These are phyloP conservation scores for Alethe castanea DNA, from an alignment of 2,113 vertebrate genomes.

Conservation along the genomic window DNA sequence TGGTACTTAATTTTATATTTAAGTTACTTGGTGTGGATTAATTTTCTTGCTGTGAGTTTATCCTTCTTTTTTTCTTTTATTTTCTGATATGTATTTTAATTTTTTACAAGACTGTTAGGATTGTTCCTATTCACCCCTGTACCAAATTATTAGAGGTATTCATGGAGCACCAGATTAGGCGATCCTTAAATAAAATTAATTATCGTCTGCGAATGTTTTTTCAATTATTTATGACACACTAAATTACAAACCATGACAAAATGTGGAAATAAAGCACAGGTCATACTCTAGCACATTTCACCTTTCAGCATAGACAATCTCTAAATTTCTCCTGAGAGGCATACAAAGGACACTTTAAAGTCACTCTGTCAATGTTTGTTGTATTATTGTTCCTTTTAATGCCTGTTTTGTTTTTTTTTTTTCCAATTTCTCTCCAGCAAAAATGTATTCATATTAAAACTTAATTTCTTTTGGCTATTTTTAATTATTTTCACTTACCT, in stretches of 20 bases:
- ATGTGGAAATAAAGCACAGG: not conserved
- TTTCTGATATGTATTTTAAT: not conserved
- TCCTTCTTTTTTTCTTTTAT: not conserved
- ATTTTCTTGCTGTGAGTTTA: not conserved
- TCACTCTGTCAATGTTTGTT: not conserved
- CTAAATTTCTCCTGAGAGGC: not conserved
- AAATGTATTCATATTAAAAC: not conserved
- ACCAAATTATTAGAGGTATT: not conserved
- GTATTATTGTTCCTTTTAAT: not conserved
- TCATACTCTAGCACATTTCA: not conserved
- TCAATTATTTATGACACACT: not conserved
- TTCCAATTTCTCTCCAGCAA: not conserved
- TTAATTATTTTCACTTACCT: not conserved
- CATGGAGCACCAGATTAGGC: not conserved
- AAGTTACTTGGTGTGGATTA: not conserved
- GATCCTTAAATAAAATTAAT: not conserved
- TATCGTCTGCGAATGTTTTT: not conserved
- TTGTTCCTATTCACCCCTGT: not conserved
- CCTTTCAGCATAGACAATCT: not conserved
- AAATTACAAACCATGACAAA: not conserved
- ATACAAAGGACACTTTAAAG: not conserved
- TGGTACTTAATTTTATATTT: not conserved
- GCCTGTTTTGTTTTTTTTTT: rapidly evolving
- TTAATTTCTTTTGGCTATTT: not conserved
- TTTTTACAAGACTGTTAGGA: not conserved